phyloP scores from a whole-genome alignment of 2,888 invertebrate species.

The Diplazon laetatorius region DNA sequence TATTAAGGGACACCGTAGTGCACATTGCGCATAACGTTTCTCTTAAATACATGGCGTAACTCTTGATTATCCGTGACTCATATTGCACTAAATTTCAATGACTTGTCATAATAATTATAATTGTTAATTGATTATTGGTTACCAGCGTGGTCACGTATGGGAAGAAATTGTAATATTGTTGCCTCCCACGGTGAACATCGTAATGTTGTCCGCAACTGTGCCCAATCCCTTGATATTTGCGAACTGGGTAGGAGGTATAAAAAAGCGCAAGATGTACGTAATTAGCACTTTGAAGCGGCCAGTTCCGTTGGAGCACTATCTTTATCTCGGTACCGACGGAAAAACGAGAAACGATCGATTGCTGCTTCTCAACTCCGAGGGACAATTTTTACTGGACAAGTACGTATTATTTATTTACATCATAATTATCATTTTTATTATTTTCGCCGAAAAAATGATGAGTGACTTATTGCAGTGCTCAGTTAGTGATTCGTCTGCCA shows the following conservation, averaged over 20 bases:
- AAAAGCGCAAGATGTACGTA: slow-evolving; percentile 94
- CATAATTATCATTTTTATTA: background rate
- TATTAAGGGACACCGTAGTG: too few species aligned
- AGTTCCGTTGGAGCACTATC: slow-evolving; percentile 96
- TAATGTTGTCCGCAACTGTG: slow-evolving; percentile 98
- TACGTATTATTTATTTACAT: slow-evolving; percentile 81
- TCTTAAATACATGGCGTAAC: too few species aligned
- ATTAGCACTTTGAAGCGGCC: slow-evolving; percentile 97
- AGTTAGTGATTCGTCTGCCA: too few species aligned
- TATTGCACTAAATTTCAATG: too few species aligned
- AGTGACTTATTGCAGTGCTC: too few species aligned
- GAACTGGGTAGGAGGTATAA: slow-evolving; percentile 94
- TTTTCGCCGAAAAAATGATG: too few species aligned
- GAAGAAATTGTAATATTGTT: slow-evolving; percentile 98
- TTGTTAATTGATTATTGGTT: too few species aligned
- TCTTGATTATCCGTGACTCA: too few species aligned
- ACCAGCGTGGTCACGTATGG: slow-evolving; percentile 98
- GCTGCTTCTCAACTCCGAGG: slow-evolving; percentile 90
- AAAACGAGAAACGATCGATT: slow-evolving; percentile 90
- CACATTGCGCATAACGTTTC: too few species aligned
- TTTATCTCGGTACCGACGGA: slow-evolving; percentile 93
- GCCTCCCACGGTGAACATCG: slow-evolving; percentile 96
- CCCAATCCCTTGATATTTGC: slow-evolving; percentile 99
- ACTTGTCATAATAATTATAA: too few species aligned
- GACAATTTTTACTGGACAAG: slow-evolving; percentile 88